Evolutionary conservation across 2,888 invertebrate genomes (phyloP), one percentile per base, ranked within the genome.

Genomic region (Megamerina dolium): DNA sequence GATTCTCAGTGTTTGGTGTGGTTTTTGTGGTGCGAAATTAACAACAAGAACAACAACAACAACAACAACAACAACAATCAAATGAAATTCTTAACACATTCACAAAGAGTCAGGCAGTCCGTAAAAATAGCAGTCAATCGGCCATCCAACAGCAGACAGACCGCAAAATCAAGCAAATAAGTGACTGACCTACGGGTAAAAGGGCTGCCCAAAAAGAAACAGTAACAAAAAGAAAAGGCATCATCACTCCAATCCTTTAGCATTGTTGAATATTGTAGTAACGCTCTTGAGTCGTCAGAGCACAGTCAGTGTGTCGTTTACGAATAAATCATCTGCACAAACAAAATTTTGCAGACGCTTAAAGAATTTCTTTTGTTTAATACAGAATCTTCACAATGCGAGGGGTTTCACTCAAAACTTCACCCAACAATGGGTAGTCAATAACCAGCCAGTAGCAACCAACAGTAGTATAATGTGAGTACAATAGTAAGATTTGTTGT

Each of bases 321-420:
- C 54, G 49, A 54, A 65, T 65, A 62, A 62, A 62, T 63, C 64
- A 62, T 62, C 55, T 55, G 64, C 56, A 62, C 59, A 62, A 64
- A n/a, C n/a, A n/a, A n/a, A n/a, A n/a, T 56, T 57, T 58, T 57
- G 43, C 45, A 39, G 51, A 39, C 47, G 52, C 55, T 59, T 46
- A 40, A 52, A 59, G 64, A 62, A 65, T 62, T 61, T 61, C 61
- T 46, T 57, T 58, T 55, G 59, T 60, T 56, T 37, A 40, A 43
- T 27, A n/a, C n/a, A n/a, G n/a, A n/a, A n/a, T n/a, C n/a, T n/a
- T n/a, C n/a, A n/a, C n/a, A n/a, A n/a, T n/a, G n/a, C n/a, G n/a
- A n/a, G n/a, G n/a, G n/a, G n/a, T n/a, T n/a, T n/a, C n/a, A n/a
- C n/a, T n/a, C n/a, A n/a, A n/a, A n/a, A n/a, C n/a, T n/a, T n/a